Conservation (phyloP, 2,888 invertebrate species). For the Troilus luridus region DNA sequence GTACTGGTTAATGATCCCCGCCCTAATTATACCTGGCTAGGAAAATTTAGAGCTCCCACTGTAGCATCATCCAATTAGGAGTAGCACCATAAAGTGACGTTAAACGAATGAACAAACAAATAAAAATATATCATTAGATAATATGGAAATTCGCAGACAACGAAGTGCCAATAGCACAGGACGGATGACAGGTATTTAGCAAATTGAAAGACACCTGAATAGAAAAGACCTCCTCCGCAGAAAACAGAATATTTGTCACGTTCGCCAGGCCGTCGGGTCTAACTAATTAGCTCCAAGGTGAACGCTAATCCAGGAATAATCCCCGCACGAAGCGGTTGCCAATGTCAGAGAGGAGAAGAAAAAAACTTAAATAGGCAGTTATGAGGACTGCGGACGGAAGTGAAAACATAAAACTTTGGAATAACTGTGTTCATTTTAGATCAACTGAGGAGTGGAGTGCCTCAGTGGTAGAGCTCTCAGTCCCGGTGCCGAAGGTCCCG, state of each 20-base stretch:
- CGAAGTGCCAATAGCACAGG: background rate
- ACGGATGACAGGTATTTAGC: background rate
- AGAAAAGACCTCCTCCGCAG: background rate
- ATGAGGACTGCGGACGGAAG: too few species aligned
- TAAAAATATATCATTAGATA: background rate
- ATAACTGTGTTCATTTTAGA: too few species aligned
- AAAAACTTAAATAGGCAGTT: too few species aligned
- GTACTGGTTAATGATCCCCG: too few species aligned
- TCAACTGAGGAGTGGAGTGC: too few species aligned
- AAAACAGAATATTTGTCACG: background rate
- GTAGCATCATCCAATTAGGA: too few species aligned
- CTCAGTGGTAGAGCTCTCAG: too few species aligned
- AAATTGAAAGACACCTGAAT: conserved; percentile 36
- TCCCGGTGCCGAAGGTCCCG: too few species aligned
- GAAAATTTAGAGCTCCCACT: too few species aligned
- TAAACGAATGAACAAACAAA: background rate
- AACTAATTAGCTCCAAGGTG: background rate
- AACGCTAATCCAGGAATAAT: conserved; percentile 5
- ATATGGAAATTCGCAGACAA: background rate
- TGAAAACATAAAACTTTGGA: too few species aligned
- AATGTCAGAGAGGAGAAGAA: background rate
- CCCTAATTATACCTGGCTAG: too few species aligned
- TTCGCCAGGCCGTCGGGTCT: background rate
- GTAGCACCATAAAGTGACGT: background rate
- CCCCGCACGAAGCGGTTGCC: background rate